Percentiles rank a stretch among this genome's conserved stretches.
Evolutionary conservation across 2,888 invertebrate genomes (phyloP).

Genomic region (Amiota mariae): DNA sequence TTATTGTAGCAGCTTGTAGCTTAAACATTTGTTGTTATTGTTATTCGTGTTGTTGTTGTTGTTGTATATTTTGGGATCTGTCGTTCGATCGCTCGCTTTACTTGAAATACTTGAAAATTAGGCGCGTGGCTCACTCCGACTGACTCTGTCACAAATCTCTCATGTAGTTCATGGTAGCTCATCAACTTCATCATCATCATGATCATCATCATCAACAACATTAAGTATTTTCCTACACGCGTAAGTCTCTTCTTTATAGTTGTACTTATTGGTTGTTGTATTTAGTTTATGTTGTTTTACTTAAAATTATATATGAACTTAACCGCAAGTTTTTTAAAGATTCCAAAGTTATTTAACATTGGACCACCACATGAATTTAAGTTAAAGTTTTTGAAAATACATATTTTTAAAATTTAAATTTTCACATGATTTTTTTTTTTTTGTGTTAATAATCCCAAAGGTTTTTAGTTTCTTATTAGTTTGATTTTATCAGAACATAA

Average conservation of each 20-base stretch:
- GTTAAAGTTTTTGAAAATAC: no score
- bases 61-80: neutral
- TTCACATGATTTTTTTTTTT: no score
- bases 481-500: no score
- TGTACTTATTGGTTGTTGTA: constrained; percentile 42
- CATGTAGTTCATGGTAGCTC: neutral
- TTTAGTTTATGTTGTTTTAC: constrained; percentile 25
- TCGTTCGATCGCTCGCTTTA: neutral
- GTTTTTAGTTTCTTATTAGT: no score
- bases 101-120: constrained; percentile 27
- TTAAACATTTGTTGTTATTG: neutral
- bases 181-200: neutral
- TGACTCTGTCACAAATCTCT: neutral
- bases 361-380: no score
- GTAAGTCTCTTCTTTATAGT: constrained; percentile 39
- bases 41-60: neutral
- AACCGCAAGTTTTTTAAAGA: no score
- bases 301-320: neutral
- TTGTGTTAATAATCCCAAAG: no score
- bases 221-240: constrained; percentile 21
- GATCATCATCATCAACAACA: neutral
- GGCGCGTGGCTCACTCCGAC: constrained; percentile 20
- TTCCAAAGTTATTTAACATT: no score
- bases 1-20: constrained; percentile 38
- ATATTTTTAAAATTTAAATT: no score